These are phyloP conservation scores for Tarsius wallacei DNA, from an alignment of 2,797 vertebrate genomes.

Conservation along the genomic window DNA sequence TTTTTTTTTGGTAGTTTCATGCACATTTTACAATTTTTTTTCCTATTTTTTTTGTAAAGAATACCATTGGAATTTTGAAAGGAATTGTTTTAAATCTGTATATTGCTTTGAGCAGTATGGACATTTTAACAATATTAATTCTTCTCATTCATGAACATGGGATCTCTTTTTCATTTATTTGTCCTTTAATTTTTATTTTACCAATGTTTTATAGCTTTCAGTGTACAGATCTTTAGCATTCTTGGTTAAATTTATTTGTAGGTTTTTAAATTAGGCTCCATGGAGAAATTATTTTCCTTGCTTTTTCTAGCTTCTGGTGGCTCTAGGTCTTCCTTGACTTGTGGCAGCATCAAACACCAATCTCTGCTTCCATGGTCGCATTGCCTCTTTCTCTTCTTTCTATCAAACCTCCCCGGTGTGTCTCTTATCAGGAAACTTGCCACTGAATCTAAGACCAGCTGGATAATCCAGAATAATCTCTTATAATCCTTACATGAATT, in stretches of 20 bases:
- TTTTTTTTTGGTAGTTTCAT: too few relatives aligned
- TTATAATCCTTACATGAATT: background rate
- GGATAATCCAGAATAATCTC: background rate
- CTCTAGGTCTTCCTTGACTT: background rate
- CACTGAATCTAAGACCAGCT: background rate
- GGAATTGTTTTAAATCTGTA: background rate
- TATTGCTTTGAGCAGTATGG: background rate
- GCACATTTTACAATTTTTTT: background rate
- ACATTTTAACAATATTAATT: background rate
- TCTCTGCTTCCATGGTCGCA: rapidly evolving
- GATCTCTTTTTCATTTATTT: background rate
- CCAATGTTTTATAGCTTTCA: background rate
- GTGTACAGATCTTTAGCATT: background rate
- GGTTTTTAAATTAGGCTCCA: background rate
- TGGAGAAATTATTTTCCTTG: background rate
- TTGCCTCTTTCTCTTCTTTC: background rate
- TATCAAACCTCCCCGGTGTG: background rate
- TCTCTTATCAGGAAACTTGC: background rate
- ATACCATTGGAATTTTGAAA: background rate
- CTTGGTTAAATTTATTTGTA: background rate
- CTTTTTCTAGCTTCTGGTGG: background rate
- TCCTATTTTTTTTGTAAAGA: background rate
- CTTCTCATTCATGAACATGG: background rate
- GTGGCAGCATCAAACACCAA: background rate
- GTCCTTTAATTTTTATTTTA: background rate